Conservation (phyloP, 2,113 vertebrate genomes). For the Clinocottus analis region DNA sequence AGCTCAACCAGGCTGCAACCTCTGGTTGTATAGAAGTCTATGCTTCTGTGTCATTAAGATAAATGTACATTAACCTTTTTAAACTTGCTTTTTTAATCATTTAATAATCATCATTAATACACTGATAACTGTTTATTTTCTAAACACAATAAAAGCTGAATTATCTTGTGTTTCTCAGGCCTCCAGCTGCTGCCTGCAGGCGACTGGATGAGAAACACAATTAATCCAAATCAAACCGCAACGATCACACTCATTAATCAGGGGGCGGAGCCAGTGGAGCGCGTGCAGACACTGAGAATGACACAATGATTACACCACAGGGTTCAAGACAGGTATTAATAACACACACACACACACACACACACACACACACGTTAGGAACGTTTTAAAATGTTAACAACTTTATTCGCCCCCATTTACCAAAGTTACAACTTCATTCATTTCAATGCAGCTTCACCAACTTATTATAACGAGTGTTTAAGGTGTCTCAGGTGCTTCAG, state of each 20-base stretch:
- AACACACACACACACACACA: constrained; percentile 5
- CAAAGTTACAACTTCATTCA: too few relatives aligned
- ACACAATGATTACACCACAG: constrained; percentile 59
- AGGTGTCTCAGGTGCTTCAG: too few relatives aligned
- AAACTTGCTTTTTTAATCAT: too few relatives aligned
- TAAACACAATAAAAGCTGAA: not conserved
- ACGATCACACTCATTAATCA: constrained; percentile 66
- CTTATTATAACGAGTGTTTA: too few relatives aligned
- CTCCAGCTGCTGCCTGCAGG: constrained; percentile 58
- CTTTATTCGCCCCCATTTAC: too few relatives aligned
- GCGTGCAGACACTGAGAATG: constrained; percentile 34
- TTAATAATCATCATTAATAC: too few relatives aligned
- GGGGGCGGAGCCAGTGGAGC: constrained; percentile 37
- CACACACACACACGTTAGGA: not conserved
- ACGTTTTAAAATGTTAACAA: too few relatives aligned
- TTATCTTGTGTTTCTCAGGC: not conserved
- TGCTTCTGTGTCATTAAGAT: too few relatives aligned
- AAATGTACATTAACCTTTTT: too few relatives aligned
- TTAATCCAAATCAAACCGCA: constrained; percentile 68
- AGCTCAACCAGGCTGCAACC: too few relatives aligned
- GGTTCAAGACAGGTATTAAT: constrained; percentile 41
- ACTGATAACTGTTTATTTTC: not conserved
- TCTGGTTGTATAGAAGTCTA: too few relatives aligned
- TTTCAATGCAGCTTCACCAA: too few relatives aligned
- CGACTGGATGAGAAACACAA: constrained; percentile 64